These are phyloP conservation scores for Oncorhynchus keta DNA, from an alignment of 2,113 vertebrate genomes.

Conservation along the genomic window DNA sequence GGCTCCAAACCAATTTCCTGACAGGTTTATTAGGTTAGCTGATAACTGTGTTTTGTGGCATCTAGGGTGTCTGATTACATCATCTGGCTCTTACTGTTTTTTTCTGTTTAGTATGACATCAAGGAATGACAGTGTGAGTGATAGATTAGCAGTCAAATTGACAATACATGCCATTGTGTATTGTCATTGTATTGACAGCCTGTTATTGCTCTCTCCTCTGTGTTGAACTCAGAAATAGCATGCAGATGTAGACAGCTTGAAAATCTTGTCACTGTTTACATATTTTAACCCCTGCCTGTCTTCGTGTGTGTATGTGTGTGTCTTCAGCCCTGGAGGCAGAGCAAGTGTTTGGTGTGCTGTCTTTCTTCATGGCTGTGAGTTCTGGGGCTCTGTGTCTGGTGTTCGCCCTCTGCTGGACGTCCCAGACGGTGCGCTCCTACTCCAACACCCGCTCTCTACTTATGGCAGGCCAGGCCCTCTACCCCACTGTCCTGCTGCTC, in stretches of 20 bases:
- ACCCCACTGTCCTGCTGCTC: conserved; percentile 74
- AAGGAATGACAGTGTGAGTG: not conserved
- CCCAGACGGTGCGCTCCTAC: conserved; percentile 69
- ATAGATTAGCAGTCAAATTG: not conserved
- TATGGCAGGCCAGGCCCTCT: conserved; percentile 68
- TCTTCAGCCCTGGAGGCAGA: conserved; percentile 64
- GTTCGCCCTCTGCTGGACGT: conserved; percentile 77
- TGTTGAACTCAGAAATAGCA: too few relatives aligned
- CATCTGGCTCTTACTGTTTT: too few relatives aligned
- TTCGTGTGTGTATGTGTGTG: conserved; percentile 3
- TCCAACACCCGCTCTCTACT: conserved; percentile 72
- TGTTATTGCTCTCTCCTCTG: too few relatives aligned
- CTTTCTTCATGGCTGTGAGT: conserved; percentile 72
- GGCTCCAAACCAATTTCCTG: not conserved
- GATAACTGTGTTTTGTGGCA: too few relatives aligned
- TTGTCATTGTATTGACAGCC: too few relatives aligned
- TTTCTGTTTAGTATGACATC: not conserved
- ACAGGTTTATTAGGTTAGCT: not conserved
- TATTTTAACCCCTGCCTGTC: too few relatives aligned
- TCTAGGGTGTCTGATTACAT: too few relatives aligned
- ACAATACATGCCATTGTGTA: too few relatives aligned
- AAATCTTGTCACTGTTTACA: not conserved
- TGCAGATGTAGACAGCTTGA: not conserved
- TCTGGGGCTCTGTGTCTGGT: conserved; percentile 70
- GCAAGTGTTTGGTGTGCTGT: conserved; percentile 67